Base-by-base conservation (phyloP, 2,113 vertebrate species). In the Thamnaconus septentrionalis region DNA sequence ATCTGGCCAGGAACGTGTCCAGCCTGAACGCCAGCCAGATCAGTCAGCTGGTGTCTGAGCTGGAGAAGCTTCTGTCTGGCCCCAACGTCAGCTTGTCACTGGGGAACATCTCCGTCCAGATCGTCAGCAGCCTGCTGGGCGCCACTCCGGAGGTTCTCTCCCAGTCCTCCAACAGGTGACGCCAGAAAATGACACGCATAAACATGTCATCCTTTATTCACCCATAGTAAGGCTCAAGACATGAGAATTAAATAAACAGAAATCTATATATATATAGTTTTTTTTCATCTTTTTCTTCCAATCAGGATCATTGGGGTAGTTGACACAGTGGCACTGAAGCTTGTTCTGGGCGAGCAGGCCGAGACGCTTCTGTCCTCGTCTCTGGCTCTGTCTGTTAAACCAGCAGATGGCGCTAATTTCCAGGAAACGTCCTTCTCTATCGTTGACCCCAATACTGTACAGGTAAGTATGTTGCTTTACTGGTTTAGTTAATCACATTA, bases 261-360 rank as follows among this genome's bases (percentile, higher is more conserved):
- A 45, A n/a, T n/a, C n/a, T n/a, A n/a, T n/a, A 31, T 31, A 31
- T 31, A 31, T 31, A 31, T 31, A 31, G 11, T 50, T 11, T 0
- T 4, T 43, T 46, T 70, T 0, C 8, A 12, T 47, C 9, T 8
- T n/a, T 59, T 61, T 31, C 18, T 40, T 48, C 47, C 45, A 82
- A 55, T 76, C 80, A 98, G 96, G 80, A 92, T 96, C 71, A 92
- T 94, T 65, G 79, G 90, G 76, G 87, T 98, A 58, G 94, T 97
- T 81, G 94, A 98, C 64, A 91, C 89, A 8, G 94, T 98, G 73
- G 96, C 94, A 6, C 82, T 95, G 66, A 96, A 96, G 88, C 63
- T 98, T 85, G 92, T 91, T 43, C 82, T 98, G 41, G 53, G 85
- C 6, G 50, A 58, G 8, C 9, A 52, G 1, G 71, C 71, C 44